Evolutionary conservation across 2,888 invertebrate genomes (phyloP).

Genomic region (Adelphocoris suturalis): DNA sequence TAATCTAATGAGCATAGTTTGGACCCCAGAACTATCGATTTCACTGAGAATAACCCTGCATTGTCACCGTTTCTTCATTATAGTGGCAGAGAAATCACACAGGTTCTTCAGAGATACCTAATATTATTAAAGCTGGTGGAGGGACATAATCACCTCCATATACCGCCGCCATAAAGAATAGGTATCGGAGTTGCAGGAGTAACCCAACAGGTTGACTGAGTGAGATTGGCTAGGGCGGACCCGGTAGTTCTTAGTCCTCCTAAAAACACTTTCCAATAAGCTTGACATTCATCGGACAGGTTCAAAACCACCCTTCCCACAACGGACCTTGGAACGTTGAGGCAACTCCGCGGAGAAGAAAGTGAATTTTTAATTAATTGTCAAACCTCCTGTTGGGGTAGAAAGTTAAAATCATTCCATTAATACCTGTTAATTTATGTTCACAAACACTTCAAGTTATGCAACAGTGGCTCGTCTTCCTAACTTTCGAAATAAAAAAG

Average conservation of each 20-base stretch:
- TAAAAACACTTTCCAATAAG: conserved; percentile 25
- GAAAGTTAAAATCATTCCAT: conserved; percentile 44
- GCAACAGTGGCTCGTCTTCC: not conserved
- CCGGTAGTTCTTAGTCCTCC: not conserved
- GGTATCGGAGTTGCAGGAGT: too few relatives aligned
- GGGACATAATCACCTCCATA: too few relatives aligned
- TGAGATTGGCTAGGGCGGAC: not conserved
- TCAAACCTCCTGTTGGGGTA: not conserved
- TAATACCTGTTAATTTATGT: conserved; percentile 12
- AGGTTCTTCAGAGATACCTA: too few relatives aligned
- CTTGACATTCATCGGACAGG: conserved; percentile 7
- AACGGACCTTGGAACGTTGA: not conserved
- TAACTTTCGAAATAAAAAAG: not conserved
- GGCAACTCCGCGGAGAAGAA: conserved; percentile 22
- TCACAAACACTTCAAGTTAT: not conserved
- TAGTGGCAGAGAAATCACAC: too few relatives aligned
- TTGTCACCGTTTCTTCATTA: too few relatives aligned
- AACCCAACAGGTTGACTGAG: not conserved
- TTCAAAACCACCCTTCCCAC: not conserved
- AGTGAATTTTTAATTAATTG: conserved; percentile 59
- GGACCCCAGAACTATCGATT: too few relatives aligned
- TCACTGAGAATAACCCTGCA: too few relatives aligned
- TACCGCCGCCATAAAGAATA: too few relatives aligned
- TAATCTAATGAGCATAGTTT: too few relatives aligned
- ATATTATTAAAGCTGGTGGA: too few relatives aligned